Evolutionary conservation across 1,140 invertebrate species (phyloP).

Genomic region (Drosophila orena): DNA sequence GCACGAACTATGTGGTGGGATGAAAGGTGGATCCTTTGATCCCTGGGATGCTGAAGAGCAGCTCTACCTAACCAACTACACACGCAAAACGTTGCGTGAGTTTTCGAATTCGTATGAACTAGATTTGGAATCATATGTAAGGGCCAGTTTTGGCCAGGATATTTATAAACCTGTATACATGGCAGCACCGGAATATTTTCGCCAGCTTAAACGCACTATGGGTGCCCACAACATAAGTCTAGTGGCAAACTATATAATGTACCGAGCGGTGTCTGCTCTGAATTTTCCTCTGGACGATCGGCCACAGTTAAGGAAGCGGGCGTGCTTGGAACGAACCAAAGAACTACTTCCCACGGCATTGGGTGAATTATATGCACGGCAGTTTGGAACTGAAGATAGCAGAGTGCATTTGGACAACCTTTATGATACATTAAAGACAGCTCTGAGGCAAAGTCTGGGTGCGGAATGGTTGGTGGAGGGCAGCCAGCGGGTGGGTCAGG

Average conservation of each 20-base stretch:
- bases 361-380: constrained; percentile 65
- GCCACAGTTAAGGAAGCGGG: constrained; percentile 12
- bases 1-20: constrained; percentile 64
- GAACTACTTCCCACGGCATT: constrained; percentile 55
- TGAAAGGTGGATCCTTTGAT: constrained; percentile 22
- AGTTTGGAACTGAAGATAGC: constrained; percentile 40
- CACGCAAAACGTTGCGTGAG: constrained; percentile 54
- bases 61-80: constrained; percentile 55
- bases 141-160: constrained; percentile 37
- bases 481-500: constrained; percentile 54
- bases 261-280: constrained; percentile 56
- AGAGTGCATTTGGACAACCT: constrained; percentile 33
- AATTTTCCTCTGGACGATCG: constrained; percentile 67
- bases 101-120: constrained; percentile 43
- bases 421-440: constrained; percentile 42
- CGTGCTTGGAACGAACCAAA: constrained; percentile 54
- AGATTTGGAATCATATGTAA: constrained; percentile 57
- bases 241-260: constrained; percentile 79
- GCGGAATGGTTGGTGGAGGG: constrained; percentile 67
- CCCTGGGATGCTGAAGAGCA: constrained; percentile 52
- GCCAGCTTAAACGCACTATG: constrained; percentile 61
- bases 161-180: constrained; percentile 71
- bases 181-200: constrained; percentile 63
- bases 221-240: constrained; percentile 52
- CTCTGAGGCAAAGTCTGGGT: constrained; percentile 56